Conservation (phyloP, 2,113 vertebrate species). For the Nothoprocta pentlandii region DNA sequence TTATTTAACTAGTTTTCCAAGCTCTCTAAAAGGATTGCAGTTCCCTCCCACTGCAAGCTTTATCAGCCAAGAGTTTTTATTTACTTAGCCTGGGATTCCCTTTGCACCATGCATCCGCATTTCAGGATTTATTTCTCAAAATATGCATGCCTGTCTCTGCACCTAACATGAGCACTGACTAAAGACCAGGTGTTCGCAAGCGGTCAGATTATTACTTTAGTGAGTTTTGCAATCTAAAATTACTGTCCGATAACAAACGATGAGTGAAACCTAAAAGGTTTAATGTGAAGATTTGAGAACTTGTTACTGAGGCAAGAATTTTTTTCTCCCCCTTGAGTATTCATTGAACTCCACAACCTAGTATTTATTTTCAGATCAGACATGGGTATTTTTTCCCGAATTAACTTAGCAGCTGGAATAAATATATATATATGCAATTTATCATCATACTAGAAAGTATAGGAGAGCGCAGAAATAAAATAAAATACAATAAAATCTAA, state of each 20-base stretch:
- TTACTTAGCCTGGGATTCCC: not conserved
- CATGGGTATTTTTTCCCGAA: not conserved
- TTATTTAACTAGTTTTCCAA: not conserved
- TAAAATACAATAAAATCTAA: not conserved
- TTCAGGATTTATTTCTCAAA: not conserved
- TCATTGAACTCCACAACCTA: not conserved
- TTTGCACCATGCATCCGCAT: not conserved
- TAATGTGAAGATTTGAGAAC: not conserved
- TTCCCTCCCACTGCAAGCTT: not conserved
- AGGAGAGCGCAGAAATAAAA: not conserved
- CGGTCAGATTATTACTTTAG: not conserved
- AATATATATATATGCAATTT: not conserved
- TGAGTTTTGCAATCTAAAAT: not conserved
- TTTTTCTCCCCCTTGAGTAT: not conserved
- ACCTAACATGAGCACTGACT: not conserved
- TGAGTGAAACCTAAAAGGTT: not conserved
- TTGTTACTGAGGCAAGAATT: not conserved
- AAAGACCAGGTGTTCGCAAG: not conserved
- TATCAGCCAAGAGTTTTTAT: not conserved
- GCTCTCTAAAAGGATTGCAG: not conserved
- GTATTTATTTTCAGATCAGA: not conserved
- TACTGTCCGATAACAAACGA: fast-evolving
- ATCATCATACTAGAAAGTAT: fast-evolving
- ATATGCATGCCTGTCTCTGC: not conserved
- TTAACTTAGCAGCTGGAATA: not conserved